These are phyloP conservation scores for Lutra lutra DNA, from an alignment of 2,797 vertebrate species.

Conservation along the genomic window DNA sequence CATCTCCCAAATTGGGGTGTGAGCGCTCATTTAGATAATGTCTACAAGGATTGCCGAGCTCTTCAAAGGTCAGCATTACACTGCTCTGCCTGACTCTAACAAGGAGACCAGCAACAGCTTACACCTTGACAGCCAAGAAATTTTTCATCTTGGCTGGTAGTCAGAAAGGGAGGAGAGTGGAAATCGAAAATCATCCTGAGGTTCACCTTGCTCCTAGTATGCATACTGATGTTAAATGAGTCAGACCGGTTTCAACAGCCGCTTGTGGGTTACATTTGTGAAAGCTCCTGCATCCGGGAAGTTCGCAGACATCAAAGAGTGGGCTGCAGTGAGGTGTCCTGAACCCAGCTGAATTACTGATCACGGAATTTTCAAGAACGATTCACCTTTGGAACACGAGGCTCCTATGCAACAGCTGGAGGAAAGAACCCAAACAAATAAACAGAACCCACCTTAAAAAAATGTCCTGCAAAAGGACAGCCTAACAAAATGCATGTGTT, in stretches of 20 bases:
- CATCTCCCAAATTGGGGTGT: not conserved
- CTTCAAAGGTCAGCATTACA: not conserved
- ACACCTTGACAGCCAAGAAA: not conserved
- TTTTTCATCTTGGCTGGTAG: not conserved
- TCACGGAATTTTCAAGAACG: constrained; percentile 74
- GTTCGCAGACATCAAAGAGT: constrained; percentile 68
- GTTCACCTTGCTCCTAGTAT: not conserved
- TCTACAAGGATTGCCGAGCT: not conserved
- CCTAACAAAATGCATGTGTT: constrained; percentile 55
- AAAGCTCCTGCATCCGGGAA: constrained; percentile 61
- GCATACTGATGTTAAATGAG: not conserved
- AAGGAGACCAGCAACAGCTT: not conserved
- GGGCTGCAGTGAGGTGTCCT: constrained; percentile 70
- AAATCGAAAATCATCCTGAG: not conserved
- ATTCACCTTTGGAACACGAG: constrained; percentile 79
- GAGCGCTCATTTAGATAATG: not conserved
- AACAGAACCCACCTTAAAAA: not conserved
- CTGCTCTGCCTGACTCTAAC: not conserved
- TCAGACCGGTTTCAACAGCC: constrained; percentile 39
- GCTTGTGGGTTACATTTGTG: constrained; percentile 59
- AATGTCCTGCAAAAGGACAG: constrained; percentile 53
- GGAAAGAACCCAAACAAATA: constrained; percentile 67
- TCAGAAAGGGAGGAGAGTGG: not conserved
- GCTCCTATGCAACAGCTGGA: constrained; percentile 38
- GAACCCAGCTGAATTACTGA: constrained; percentile 74